Percentiles rank a stretch among this genome's conserved stretches.
Conservation (phyloP, 1,140 invertebrate species). For the Lordiphosa stackelbergi region DNA sequence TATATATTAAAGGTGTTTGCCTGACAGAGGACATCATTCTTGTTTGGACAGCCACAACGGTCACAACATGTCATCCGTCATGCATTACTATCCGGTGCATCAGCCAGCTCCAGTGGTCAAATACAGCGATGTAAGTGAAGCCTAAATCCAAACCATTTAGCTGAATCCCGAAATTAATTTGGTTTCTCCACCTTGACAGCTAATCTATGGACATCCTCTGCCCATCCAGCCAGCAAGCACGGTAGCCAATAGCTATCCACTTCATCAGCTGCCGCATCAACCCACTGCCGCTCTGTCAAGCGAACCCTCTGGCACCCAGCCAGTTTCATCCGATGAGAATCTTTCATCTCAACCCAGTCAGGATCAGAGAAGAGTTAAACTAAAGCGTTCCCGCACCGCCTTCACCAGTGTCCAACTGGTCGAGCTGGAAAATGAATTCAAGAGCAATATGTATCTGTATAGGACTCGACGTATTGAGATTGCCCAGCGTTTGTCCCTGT, state of each 20-base stretch:
- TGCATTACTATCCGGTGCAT: slow-evolving; percentile 73
- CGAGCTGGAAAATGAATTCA: slow-evolving; percentile 78
- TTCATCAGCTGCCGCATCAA: slow-evolving; percentile 15
- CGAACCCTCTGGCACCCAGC: slow-evolving; percentile 16
- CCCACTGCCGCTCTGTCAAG: slow-evolving; percentile 16
- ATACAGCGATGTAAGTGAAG: slow-evolving; percentile 51
- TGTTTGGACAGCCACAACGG: slow-evolving; percentile 32
- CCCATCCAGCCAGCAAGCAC: slow-evolving; percentile 15
- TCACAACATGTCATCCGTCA: slow-evolving; percentile 60
- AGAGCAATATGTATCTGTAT: slow-evolving; percentile 87
- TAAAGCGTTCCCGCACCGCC: slow-evolving; percentile 82
- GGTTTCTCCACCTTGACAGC: too few species aligned
- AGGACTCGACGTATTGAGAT: slow-evolving; percentile 89
- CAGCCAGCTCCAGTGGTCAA: slow-evolving; percentile 44
- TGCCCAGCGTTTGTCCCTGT: slow-evolving; percentile 84
- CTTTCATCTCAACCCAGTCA: slow-evolving; percentile 39
- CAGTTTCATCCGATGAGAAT: slow-evolving; percentile 67
- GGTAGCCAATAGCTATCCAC: slow-evolving; percentile 21
- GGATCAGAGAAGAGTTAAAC: slow-evolving; percentile 46
- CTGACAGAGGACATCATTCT: slow-evolving; percentile 38
- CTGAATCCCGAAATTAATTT: too few species aligned
- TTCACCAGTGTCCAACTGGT: slow-evolving; percentile 91
- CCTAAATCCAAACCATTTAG: background rate
- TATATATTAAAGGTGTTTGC: slow-evolving; percentile 45
- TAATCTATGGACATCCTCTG: slow-evolving; percentile 29